Evolutionary conservation across 2,888 invertebrate genomes (phyloP).

Genomic region (Rhagonycha lutea): DNA sequence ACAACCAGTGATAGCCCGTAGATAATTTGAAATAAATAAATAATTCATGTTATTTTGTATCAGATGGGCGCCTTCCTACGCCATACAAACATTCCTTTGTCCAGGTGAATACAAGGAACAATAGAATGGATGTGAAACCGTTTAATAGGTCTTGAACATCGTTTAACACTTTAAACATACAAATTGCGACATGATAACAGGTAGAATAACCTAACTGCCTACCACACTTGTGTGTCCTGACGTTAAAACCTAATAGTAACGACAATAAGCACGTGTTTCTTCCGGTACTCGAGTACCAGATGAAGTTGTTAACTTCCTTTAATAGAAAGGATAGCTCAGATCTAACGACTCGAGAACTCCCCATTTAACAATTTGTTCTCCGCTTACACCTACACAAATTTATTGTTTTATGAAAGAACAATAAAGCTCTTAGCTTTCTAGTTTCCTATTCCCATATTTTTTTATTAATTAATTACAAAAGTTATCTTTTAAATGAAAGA

Average conservation of each 20-base stretch:
- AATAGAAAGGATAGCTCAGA: background rate
- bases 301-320: constrained; percentile 16
- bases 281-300: constrained; percentile 18
- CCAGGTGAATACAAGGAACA: constrained; percentile 28
- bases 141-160: constrained; percentile 30
- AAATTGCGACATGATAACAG: constrained; percentile 28
- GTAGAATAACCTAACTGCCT: constrained; percentile 4
- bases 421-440: background rate
- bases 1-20: constrained; percentile 17
- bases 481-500: background rate
- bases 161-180: constrained; percentile 31
- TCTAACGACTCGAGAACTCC: background rate
- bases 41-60: constrained; percentile 28
- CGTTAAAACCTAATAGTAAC: constrained; percentile 11
- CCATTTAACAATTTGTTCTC: background rate
- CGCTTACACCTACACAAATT: background rate
- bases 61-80: constrained; percentile 31
- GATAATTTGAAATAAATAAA: constrained; percentile 29
- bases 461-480: background rate
- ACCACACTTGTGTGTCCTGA: constrained; percentile 14
- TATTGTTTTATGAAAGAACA: background rate
- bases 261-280: constrained; percentile 24
- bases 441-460: background rate
- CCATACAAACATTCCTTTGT: constrained; percentile 26
- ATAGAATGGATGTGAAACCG: constrained; percentile 29